Evolutionary conservation across 1,140 invertebrate genomes (phyloP), one percentile per base, ranked within the genome.

Genomic region (Eurosta solidaginis): DNA sequence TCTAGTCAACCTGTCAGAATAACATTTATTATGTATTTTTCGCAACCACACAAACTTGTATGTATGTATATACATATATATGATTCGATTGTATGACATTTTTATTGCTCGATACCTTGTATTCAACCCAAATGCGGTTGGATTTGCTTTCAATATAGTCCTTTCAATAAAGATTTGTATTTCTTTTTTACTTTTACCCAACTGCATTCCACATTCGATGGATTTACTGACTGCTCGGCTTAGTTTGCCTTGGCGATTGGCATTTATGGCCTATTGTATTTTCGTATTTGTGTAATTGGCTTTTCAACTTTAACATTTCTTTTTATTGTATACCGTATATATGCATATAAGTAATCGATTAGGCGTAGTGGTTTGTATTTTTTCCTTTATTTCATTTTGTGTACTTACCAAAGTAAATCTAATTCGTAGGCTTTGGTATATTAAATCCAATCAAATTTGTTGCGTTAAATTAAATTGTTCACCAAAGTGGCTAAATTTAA

Each of bases 241-340:
- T 6, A 12, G 50, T 54, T 2, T 54, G 20, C 10, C 29, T 52
- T 36, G 25, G n/a, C 27, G 17, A 59, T 59, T 59, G 54, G 27
- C 54, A 25, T 29, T 59, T 59, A 59, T 59, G 54, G 27, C 27
- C 54, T 59, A 29, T 59, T 14, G 14, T 27, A 22, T 59, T 59
- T 59, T 59, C 54, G 54, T 59, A 33, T 10, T 59, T 59, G 54
- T 12, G 54, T 59, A 59, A 59, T 59, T 59, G 54, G 54, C 54
- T 59, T 59, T 59, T 59, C 54, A 29, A 59, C 29, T 59, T 59
- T 59, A n/a, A n/a, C n/a, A n/a, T n/a, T n/a, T n/a, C n/a, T n/a
- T n/a, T n/a, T n/a, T n/a, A n/a, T n/a, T n/a, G n/a, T n/a, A n/a
- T n/a, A n/a, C n/a, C n/a, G n/a, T n/a, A n/a, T 29, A 59, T 59